Evolutionary conservation across 1,140 invertebrate genomes (phyloP).

Genomic region (Diachasmimorpha longicaudata): DNA sequence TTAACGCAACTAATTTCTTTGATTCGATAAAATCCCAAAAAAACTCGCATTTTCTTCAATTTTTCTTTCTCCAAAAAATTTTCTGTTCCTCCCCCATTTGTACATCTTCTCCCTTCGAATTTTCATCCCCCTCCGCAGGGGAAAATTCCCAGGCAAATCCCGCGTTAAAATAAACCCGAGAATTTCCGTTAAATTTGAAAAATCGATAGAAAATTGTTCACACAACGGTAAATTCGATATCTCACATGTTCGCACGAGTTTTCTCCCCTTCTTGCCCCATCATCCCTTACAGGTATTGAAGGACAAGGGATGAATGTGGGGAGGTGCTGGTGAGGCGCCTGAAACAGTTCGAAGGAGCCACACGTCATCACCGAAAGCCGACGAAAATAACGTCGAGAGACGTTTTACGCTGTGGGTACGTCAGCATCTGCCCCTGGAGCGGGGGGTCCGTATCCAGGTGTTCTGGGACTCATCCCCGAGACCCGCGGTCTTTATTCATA

Average conservation of each 20-base stretch:
- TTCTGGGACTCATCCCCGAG: neutral
- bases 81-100: too few relatives aligned
- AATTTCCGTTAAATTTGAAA: neutral
- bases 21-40: too few relatives aligned
- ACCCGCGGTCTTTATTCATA: neutral
- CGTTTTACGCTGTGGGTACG: neutral
- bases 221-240: neutral
- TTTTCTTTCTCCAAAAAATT: too few relatives aligned
- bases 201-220: neutral
- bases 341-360: neutral
- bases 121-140: too few relatives aligned
- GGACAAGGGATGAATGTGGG: neutral
- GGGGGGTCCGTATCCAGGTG: neutral
- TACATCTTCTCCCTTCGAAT: too few relatives aligned
- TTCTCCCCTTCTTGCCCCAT: neutral
- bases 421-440: neutral
- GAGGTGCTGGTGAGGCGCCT: neutral
- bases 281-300: constrained; percentile 9
- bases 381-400: neutral
- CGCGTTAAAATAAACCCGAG: neutral
- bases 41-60: too few relatives aligned
- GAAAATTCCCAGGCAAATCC: neutral
- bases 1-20: too few relatives aligned
- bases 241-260: neutral
- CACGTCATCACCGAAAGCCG: neutral